Conservation (phyloP, 1,140 invertebrate species). For the silkworm (Bombyx mori) region DNA sequence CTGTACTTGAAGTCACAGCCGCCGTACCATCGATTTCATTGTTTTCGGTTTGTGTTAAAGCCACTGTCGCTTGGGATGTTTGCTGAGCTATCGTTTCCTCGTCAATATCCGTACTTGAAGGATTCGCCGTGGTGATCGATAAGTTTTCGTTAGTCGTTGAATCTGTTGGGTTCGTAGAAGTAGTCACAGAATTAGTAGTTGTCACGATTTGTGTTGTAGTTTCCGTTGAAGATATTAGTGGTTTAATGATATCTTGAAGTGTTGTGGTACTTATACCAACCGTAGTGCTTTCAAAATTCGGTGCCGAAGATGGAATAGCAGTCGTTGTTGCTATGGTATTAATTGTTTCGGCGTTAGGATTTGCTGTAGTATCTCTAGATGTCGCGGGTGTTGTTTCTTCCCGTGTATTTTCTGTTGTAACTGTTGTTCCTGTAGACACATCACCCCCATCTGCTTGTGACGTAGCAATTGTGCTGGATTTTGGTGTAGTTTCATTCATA, state of each 20-base stretch:
- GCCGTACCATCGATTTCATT: constrained; percentile 19
- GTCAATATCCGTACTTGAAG: constrained; percentile 4
- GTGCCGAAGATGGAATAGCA: constrained; percentile 3
- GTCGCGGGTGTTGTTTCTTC: constrained; percentile 22
- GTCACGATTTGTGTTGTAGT: constrained; percentile 8
- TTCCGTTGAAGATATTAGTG: constrained; percentile 1
- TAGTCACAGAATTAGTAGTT: neutral
- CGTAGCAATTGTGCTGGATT: constrained; percentile 4
- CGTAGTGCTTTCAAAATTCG: too few species aligned
- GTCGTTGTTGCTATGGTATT: constrained; percentile 8
- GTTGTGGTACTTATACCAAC: constrained; percentile 10
- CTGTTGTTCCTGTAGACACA: constrained; percentile 10
- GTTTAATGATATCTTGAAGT: neutral
- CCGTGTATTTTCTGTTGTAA: constrained; percentile 19
- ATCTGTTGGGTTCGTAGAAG: neutral
- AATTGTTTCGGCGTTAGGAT: constrained; percentile 29
- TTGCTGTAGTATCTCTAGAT: constrained; percentile 37
- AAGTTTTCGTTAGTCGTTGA: constrained; percentile 4
- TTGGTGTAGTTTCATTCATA: constrained; percentile 18
- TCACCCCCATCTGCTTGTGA: constrained; percentile 2
- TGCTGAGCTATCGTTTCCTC: constrained; percentile 8
- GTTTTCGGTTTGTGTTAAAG: constrained; percentile 15
- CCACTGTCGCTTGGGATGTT: constrained; percentile 7
- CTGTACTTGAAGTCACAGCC: constrained; percentile 7
- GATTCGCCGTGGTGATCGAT: constrained; percentile 2